Evolutionary conservation across 2,113 vertebrate genomes (phyloP).

Genomic region (Grammomys dolichurus): DNA sequence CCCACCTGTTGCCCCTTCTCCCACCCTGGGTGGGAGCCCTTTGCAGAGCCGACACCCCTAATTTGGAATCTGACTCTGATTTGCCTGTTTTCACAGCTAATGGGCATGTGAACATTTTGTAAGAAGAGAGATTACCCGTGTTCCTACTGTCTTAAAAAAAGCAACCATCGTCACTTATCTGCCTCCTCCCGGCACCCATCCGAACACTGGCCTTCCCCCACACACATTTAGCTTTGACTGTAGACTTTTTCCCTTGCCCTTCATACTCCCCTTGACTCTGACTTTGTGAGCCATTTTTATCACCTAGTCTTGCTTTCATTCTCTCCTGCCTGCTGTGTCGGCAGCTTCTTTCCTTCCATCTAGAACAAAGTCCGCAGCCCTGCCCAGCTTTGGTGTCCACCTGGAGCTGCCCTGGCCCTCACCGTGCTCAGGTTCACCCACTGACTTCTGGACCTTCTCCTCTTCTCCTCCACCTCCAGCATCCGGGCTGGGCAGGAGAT

Average conservation of each 20-base stretch:
- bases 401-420: conserved; percentile 19
- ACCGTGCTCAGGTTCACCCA: neutral
- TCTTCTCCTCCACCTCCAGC: neutral
- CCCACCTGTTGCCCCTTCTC: neutral
- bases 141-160: conserved; percentile 49
- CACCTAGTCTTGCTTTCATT: conserved; percentile 73
- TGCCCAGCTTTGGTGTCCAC: conserved; percentile 64
- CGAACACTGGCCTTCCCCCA: neutral
- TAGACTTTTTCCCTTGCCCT: conserved; percentile 61
- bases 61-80: neutral
- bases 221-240: conserved; percentile 62
- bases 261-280: conserved; percentile 67
- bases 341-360: conserved; percentile 68
- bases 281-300: conserved; percentile 78
- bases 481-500: neutral
- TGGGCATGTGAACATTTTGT: neutral
- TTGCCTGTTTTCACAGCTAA: neutral
- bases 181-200: conserved; percentile 46
- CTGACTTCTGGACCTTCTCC: conserved; percentile 54
- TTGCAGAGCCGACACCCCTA: neutral
- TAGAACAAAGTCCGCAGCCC: conserved; percentile 79
- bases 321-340: conserved; percentile 67
- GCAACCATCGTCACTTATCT: neutral
- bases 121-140: neutral
- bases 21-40: neutral